Percentiles rank a stretch among this genome's conserved stretches.
Evolutionary conservation across 1,140 invertebrate species (phyloP).

Genomic region (Portunus trituberculatus): DNA sequence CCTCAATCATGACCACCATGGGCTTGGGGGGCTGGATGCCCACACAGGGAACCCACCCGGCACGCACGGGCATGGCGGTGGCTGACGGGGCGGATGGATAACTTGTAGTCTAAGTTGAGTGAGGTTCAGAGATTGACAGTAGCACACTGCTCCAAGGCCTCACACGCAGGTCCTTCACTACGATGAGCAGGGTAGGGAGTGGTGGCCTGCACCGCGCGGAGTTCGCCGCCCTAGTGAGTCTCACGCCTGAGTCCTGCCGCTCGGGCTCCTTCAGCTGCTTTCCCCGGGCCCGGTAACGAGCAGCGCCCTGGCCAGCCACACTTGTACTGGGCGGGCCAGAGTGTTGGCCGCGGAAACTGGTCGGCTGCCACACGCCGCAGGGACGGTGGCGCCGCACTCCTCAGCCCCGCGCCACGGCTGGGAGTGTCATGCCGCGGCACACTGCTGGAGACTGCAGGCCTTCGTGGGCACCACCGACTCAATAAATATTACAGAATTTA

Average conservation of each 20-base stretch:
- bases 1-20: constrained; percentile 70
- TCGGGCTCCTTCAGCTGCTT: neutral
- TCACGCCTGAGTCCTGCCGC: neutral
- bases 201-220: neutral
- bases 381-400: neutral
- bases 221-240: neutral
- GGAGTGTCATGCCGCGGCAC: neutral
- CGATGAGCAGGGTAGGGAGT: neutral
- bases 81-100: constrained; percentile 6
- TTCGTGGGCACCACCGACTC: neutral
- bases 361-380: constrained; percentile 1
- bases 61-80: constrained; percentile 78
- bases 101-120: neutral
- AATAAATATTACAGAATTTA: neutral
- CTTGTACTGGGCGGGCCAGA: constrained; percentile 48
- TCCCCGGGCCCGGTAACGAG: constrained; percentile 55
- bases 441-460: neutral
- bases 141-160: constrained; percentile 89
- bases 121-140: constrained; percentile 81
- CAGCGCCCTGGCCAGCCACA: constrained; percentile 38
- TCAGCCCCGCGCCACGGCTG: neutral
- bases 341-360: neutral
- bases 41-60: constrained; percentile 80
- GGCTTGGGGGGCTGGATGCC: constrained; percentile 78
- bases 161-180: neutral